Evolutionary conservation across 1,140 invertebrate species (phyloP), one percentile per base, ranked within the genome.

Genomic region (Polypedilum vanderplanki): DNA sequence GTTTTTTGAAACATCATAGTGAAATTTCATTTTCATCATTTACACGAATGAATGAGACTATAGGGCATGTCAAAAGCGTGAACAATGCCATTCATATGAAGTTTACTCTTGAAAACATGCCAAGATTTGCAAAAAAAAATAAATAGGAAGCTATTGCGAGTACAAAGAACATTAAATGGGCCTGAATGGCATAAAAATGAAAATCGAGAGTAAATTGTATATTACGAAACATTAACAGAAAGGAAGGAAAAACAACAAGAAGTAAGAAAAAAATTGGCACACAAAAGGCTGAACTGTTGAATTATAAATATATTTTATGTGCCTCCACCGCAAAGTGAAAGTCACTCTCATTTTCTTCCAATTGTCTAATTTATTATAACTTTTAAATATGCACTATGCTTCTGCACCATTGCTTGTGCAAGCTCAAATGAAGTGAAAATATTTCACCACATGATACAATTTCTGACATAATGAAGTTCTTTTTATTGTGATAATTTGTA

Each of bases 211-310:
- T 57, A 57, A 57, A 33, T 33, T 33, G n/a, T 33, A 5, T 57
- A n/a, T 57, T 57, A 57, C n/a, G 46, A 57, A 57, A 57, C 12
- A 57, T 57, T n/a, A n/a, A n/a, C 12, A 12, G 15, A 57, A 57
- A 57, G 46, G 46, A 57, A 57, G 12, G 46, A 57, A 57, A 57
- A 57, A 33, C 5, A 33, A 33, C 2, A 33, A 57, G 46, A 57
- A n/a, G n/a, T n/a, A n/a, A n/a, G n/a, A n/a, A n/a, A n/a, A n/a
- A n/a, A 46, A 57, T n/a, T 57, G 46, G 46, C 46, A 57, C 46
- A 57, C 46, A 57, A 57, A 57, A 57, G 46, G 46, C 46, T 57
- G 46, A 57, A 57, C 46, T 57, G 46, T n/a, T 57, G 46, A 57
- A 57, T 57, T 57, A 57, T 57, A 33, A 33, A 33, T 33, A 33